These are phyloP conservation scores for Pangasianodon gigas DNA, from an alignment of 2,113 vertebrate species.

Conservation along the genomic window DNA sequence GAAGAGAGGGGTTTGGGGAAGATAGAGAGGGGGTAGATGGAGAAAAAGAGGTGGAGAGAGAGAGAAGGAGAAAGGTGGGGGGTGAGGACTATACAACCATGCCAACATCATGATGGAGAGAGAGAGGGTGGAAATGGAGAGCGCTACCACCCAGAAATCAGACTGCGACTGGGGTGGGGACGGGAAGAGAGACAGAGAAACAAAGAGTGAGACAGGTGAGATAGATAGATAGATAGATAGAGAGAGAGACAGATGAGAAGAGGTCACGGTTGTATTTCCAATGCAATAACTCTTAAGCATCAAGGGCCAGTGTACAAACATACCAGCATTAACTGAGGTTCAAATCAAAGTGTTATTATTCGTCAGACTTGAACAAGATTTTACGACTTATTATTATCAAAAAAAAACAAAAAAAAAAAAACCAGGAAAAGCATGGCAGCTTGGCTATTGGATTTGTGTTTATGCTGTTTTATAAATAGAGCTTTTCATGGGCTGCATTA, in stretches of 20 bases:
- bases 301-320: slow-evolving; percentile 94
- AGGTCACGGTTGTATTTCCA: slow-evolving; percentile 66
- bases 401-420: neutral
- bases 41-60: slow-evolving; percentile 55
- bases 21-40: neutral
- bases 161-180: slow-evolving; percentile 79
- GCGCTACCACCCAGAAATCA: slow-evolving; percentile 76
- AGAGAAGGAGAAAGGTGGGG: neutral
- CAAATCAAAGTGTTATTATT: slow-evolving; percentile 72
- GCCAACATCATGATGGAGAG: slow-evolving; percentile 82
- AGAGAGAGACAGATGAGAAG: neutral
- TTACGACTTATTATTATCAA: neutral
- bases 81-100: slow-evolving; percentile 85
- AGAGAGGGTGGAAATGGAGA: neutral
- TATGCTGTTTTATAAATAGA: neutral
- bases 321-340: slow-evolving; percentile 92
- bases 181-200: neutral
- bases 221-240: neutral
- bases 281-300: slow-evolving; percentile 90
- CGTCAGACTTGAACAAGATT: slow-evolving; percentile 11
- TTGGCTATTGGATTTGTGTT: slow-evolving; percentile 10
- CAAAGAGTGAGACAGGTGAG: neutral
- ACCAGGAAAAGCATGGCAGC: slow-evolving; percentile 21
- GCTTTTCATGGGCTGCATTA: slow-evolving; percentile 25
- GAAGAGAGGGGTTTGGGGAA: neutral